Evolutionary conservation across 1,140 invertebrate species (phyloP).

Genomic region (Dryas iulia): DNA sequence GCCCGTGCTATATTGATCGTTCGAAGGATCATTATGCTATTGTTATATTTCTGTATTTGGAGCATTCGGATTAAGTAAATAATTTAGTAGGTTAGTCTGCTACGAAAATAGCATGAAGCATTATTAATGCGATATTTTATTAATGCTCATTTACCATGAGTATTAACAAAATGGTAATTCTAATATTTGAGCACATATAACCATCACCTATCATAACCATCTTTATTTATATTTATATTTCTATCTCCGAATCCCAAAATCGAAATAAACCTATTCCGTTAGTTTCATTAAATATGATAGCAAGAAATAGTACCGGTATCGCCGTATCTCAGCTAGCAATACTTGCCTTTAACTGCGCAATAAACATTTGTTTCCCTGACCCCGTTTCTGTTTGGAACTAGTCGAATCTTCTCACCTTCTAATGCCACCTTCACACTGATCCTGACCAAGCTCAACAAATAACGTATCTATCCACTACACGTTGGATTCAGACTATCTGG

Average conservation of each 20-base stretch:
- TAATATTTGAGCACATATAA: too few species aligned
- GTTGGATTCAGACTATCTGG: background rate
- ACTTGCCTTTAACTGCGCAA: conserved; percentile 12
- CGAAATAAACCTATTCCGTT: background rate
- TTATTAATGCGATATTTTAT: too few species aligned
- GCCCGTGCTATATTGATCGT: background rate
- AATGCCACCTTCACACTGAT: background rate
- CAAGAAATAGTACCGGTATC: background rate
- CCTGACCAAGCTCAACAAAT: background rate
- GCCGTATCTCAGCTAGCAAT: conserved; percentile 1
- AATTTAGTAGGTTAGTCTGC: background rate
- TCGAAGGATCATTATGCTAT: background rate
- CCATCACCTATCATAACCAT: too few species aligned
- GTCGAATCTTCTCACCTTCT: conserved; percentile 8
- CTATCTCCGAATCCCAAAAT: background rate
- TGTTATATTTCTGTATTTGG: background rate
- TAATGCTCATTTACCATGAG: too few species aligned
- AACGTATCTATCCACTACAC: background rate
- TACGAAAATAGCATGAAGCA: background rate
- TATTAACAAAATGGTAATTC: too few species aligned
- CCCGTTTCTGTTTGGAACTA: conserved; percentile 11
- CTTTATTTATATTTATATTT: background rate
- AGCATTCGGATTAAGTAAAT: background rate
- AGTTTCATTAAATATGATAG: conserved; percentile 7
- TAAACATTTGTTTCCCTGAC: conserved; percentile 21